A percentile compares a stretch with the other conserved stretches of the same genome.
These are phyloP conservation scores for Caracal caracal DNA, from an alignment of 2,113 vertebrate species.

Conservation along the genomic window DNA sequence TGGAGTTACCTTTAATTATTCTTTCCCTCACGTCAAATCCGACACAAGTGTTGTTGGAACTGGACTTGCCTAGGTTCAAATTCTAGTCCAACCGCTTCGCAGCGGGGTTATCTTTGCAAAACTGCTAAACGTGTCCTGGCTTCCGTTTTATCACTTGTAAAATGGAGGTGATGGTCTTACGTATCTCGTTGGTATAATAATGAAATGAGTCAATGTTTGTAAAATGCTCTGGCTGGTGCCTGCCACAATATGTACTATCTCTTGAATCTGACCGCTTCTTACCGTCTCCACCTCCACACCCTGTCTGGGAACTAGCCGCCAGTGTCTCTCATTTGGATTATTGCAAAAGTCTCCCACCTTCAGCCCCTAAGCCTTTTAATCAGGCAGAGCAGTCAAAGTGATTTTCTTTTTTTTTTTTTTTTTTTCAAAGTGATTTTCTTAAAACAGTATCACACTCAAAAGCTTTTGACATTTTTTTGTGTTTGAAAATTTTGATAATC, in stretches of 20 bases:
- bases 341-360: neutral
- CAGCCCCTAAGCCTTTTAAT: neutral
- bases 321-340: neutral
- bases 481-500: neutral
- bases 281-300: neutral
- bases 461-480: neutral
- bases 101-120: neutral
- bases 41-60: neutral
- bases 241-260: neutral
- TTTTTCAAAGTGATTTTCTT: neutral
- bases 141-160: neutral
- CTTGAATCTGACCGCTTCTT: neutral
- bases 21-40: neutral
- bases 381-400: neutral
- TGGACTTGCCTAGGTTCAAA: neutral
- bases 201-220: neutral
- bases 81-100: neutral
- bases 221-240: neutral
- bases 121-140: neutral
- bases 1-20: neutral
- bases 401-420: too few relatives aligned
- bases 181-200: neutral
- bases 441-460: neutral
- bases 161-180: neutral
- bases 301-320: neutral